Conservation (phyloP, 2,888 invertebrate genomes). For the Euphydryas editha region DNA sequence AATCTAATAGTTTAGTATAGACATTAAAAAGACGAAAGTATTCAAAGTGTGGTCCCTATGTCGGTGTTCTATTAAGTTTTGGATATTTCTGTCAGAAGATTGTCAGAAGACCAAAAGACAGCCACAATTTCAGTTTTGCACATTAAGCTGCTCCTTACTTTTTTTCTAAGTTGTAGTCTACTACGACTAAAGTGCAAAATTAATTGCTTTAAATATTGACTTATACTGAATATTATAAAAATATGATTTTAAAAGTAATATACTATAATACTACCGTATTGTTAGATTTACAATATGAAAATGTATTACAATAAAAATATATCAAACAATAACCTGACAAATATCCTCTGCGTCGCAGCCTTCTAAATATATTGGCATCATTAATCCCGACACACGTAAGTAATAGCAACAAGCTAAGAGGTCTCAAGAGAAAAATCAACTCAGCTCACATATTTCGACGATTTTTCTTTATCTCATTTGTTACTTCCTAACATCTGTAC, state of each 20-base stretch:
- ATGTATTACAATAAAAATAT: slow-evolving; percentile 21
- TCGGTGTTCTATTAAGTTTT: no score
- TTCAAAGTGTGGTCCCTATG: no score
- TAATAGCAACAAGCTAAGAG: slow-evolving; percentile 54
- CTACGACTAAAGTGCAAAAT: no score
- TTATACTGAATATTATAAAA: background rate
- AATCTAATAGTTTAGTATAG: background rate
- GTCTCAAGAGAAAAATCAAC: slow-evolving; percentile 68
- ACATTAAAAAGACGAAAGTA: background rate
- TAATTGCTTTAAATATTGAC: background rate
- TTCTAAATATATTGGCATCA: slow-evolving; percentile 58
- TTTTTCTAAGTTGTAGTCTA: no score
- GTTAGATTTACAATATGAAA: slow-evolving; percentile 3
- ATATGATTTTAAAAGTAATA: background rate
- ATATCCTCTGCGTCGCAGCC: slow-evolving; percentile 41
- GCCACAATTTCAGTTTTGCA: no score
- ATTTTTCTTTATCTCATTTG: slow-evolving; percentile 78
- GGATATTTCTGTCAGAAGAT: no score
- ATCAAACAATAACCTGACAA: slow-evolving; percentile 30
- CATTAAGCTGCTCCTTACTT: no score
- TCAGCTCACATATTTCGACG: slow-evolving; percentile 70
- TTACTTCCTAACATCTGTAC: slow-evolving; percentile 68
- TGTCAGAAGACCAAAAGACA: no score
- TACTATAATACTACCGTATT: background rate
- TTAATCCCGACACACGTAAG: slow-evolving; percentile 62